Base-by-base conservation (phyloP, 2,113 vertebrate genomes). In the Stegostoma tigrinum region DNA sequence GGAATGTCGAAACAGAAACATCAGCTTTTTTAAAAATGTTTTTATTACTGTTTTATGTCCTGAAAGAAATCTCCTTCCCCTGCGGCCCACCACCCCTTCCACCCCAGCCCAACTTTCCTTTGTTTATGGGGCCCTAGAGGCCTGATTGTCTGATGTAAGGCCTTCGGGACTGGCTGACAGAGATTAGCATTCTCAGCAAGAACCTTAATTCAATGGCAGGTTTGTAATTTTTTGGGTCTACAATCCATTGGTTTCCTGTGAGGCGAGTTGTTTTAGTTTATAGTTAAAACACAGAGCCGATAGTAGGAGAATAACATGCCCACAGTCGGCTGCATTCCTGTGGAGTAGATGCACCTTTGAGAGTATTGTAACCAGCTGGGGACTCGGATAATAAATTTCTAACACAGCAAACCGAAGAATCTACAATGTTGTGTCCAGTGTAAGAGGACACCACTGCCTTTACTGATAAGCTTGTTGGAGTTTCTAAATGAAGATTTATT, bases 401-500 rank as follows among this genome's bases (percentile, higher is more conserved):
- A 95, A 72, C 94, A 72, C 66, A 48, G 72, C 21, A 52, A 42
- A 48, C 42, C 68, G 75, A 52, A 72, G n/a, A 72, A 52, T 95
- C 68, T 38, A 19, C 67, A 72, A 23, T 94, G 91, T 68, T 94
- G 38, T 68, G n/a, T 94, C 12, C 91, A 94, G 61, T 72, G 68
- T 70, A 95, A 95, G 42, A 14, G 21, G 94, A 95, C 68, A 95
- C 94, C 19, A 27, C 42, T 72, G 27, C 94, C 68, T 72, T 72
- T 95, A 45, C 67, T 95, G 67, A 66, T 72, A 52, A 48, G 68
- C 68, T 45, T 52, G 45, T 45, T 45, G 42, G 66, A 94, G 94
- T 95, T 45, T 95, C 38, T 27, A 72, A 72, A 95, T 72, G 94
- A 95, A 72, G 94, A 48, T 72, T 95, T 95, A 95, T 95, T 95